Evolutionary conservation across 2,797 vertebrate species (phyloP).

Genomic region (Acrossocheilus wenchowensis): DNA sequence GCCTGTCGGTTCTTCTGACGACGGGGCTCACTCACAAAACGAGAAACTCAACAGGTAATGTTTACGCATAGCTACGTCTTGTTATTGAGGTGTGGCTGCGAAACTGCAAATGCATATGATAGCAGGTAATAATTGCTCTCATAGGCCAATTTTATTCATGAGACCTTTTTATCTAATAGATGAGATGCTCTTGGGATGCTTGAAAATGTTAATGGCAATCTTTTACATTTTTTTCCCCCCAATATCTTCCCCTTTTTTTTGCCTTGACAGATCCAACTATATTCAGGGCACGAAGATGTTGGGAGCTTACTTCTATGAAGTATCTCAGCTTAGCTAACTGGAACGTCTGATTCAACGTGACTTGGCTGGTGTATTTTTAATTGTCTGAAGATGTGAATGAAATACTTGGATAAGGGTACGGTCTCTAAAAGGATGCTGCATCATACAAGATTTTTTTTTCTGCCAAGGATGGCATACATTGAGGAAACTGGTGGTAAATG

Average conservation of each 20-base stretch:
- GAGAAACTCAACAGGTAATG: conserved; percentile 94
- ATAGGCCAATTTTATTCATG: background rate
- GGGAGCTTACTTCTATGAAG: conserved; percentile 92
- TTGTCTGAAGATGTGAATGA: conserved; percentile 4
- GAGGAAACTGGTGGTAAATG: background rate
- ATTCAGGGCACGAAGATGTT: conserved; percentile 93
- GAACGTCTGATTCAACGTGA: conserved; percentile 8
- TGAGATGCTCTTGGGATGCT: background rate
- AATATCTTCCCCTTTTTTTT: conserved; percentile 14
- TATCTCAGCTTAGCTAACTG: conserved; percentile 84
- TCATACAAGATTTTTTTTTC: background rate
- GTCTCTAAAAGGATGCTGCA: background rate
- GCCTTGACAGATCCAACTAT: conserved; percentile 87
- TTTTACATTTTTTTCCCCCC: background rate
- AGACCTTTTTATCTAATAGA: background rate
- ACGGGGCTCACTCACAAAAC: conserved; percentile 97
- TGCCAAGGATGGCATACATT: background rate
- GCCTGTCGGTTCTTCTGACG: conserved; percentile 92
- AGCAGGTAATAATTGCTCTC: background rate
- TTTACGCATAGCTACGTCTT: background rate
- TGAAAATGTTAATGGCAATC: background rate
- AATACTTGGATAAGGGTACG: background rate
- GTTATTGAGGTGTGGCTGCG: background rate
- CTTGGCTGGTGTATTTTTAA: background rate
- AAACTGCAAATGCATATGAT: background rate